Base-by-base conservation (phyloP, 1,140 invertebrate species). In the Psilanteris sp. region DNA sequence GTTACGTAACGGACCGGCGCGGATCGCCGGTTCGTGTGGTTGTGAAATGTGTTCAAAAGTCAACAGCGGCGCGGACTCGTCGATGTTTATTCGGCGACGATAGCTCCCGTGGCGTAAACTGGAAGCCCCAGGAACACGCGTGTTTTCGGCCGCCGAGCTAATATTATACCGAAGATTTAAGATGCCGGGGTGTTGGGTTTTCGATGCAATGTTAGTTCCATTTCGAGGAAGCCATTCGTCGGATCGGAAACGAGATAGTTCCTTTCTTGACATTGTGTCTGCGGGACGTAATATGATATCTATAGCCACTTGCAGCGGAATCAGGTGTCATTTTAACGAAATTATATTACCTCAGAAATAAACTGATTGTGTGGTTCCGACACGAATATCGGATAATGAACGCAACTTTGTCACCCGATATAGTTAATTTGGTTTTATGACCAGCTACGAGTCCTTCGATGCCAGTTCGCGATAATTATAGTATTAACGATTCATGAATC, bases 181-280 rank as follows among this genome's bases (percentile, higher is more conserved):
- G 43, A 57, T 24, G 50, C 39, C 22, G 16, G 29, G 24, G 57
- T 46, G 57, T 64, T 64, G 46, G 48, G 41, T n/a, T n/a, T 46
- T 62, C 48, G 41, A 62, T 62, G 55, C 46, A 52, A 24, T 36
- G 54, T 31, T 57, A 34, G 5, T 50, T 54, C 34, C 13, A 57
- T 48, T 72, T 16, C 24, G 8, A 50, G 34, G 68, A 72, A 72
- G 57, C 68, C 68, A 41, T 72, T 48, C 31, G n/a, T 52, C 22
- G 41, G 48, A 64, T 72, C 41, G 57, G 68, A 72, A 64, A 72
- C 50, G 46, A 64, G 57, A 72, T 72, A 72, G 57, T 37, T 55
- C 18, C 48, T 64, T 61, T 57, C 50, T 64, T 46, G 43, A 29
- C 50, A 29, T 73, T 43, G 29, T 22, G 44, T 59, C 41, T 64